These are phyloP conservation scores for Sinocyclocheilus maitianheensis DNA, from an alignment of 2,113 vertebrate genomes.

Conservation along the genomic window DNA sequence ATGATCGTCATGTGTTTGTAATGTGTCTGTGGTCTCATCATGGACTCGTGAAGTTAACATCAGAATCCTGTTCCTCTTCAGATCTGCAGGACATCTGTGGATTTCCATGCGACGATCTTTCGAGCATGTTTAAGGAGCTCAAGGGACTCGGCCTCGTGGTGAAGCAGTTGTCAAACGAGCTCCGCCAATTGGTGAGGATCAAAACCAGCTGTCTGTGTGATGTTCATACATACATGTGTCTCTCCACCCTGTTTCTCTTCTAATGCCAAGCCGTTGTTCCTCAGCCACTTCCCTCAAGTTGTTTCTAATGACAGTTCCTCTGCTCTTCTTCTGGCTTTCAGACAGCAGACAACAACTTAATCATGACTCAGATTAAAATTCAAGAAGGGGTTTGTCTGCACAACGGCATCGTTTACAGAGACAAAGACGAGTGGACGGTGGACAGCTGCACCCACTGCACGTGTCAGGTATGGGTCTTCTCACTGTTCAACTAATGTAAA, in stretches of 20 bases:
- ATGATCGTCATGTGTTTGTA: not conserved
- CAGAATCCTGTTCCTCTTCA: constrained; percentile 51
- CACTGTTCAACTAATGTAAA: too few species aligned
- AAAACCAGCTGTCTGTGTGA: constrained; percentile 38
- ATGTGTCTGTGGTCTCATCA: not conserved
- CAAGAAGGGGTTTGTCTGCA: constrained; percentile 82
- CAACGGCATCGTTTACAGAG: constrained; percentile 84
- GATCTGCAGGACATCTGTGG: constrained; percentile 90
- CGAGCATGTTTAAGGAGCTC: constrained; percentile 90
- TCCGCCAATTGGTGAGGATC: constrained; percentile 88
- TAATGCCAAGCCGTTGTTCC: constrained; percentile 61
- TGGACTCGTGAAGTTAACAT: constrained; percentile 4
- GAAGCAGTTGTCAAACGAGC: constrained; percentile 84
- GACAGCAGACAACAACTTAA: constrained; percentile 78
- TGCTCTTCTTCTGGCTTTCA: constrained; percentile 57
- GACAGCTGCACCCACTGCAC: constrained; percentile 95
- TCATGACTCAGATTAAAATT: constrained; percentile 73
- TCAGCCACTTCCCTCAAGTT: constrained; percentile 53
- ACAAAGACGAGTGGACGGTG: constrained; percentile 92
- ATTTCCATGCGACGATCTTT: constrained; percentile 91
- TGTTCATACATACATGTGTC: not conserved
- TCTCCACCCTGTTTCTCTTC: not conserved
- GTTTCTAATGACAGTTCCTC: not conserved
- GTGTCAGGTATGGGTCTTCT: constrained; percentile 83
- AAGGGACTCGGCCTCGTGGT: constrained; percentile 88